These are phyloP conservation scores for Ascaphus truei DNA, from an alignment of 2,113 vertebrate genomes.

Conservation along the genomic window DNA sequence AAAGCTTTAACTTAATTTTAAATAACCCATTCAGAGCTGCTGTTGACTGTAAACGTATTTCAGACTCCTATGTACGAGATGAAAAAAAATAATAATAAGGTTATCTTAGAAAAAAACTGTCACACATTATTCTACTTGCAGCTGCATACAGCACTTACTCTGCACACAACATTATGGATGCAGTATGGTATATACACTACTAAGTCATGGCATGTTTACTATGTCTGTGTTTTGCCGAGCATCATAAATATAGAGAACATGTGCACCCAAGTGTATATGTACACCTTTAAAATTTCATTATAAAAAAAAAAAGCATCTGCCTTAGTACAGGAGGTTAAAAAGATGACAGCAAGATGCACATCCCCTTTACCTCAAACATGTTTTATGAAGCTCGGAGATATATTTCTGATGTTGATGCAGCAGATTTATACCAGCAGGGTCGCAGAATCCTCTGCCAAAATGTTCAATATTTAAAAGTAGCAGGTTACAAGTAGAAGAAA, in stretches of 20 bases:
- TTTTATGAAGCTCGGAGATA: not conserved
- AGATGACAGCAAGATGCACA: conserved; percentile 5
- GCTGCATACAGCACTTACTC: too few relatives aligned
- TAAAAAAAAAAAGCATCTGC: conserved; percentile 3
- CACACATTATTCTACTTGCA: not conserved
- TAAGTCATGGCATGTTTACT: not conserved
- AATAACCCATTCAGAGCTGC: too few relatives aligned
- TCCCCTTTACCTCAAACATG: not conserved
- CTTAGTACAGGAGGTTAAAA: conserved; percentile 7
- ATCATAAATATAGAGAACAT: conserved; percentile 1
- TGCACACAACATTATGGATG: not conserved
- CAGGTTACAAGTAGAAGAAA: not conserved
- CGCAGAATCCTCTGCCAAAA: not conserved
- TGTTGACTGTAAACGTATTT: too few relatives aligned
- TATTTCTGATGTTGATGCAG: not conserved
- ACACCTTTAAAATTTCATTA: conserved; percentile 8
- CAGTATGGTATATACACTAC: not conserved
- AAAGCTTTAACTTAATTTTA: too few relatives aligned
- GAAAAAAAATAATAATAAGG: too few relatives aligned
- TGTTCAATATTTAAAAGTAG: not conserved
- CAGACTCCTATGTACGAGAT: too few relatives aligned
- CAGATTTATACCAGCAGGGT: not conserved
- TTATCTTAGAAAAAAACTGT: not conserved
- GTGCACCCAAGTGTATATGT: not conserved
- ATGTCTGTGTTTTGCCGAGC: conserved; percentile 1